These are phyloP conservation scores for Philhelius pedissequus DNA, from an alignment of 2,888 invertebrate species.

Conservation along the genomic window DNA sequence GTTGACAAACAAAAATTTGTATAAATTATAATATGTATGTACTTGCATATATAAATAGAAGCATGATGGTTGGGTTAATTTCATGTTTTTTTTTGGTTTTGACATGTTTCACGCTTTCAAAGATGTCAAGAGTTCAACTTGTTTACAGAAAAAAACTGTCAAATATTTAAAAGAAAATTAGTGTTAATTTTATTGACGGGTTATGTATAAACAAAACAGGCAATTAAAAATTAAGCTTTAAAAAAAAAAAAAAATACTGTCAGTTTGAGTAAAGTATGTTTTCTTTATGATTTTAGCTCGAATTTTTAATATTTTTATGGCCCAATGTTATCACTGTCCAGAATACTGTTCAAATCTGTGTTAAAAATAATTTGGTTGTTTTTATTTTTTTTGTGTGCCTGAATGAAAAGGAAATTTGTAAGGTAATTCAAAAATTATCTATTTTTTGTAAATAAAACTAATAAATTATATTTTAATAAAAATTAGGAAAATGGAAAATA, in stretches of 20 bases:
- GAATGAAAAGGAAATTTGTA: too few species aligned
- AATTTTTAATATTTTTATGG: too few species aligned
- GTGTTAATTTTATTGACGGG: neutral
- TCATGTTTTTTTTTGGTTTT: neutral
- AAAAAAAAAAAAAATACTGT: neutral
- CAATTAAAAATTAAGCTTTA: neutral
- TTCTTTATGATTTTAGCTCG: too few species aligned
- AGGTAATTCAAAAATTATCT: too few species aligned
- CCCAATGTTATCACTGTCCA: too few species aligned
- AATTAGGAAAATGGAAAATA: too few species aligned
- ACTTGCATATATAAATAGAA: neutral
- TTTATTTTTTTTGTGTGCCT: too few species aligned
- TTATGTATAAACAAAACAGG: neutral
- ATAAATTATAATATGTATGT: neutral
- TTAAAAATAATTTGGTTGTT: too few species aligned
- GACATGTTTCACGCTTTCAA: neutral
- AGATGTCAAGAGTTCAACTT: constrained; percentile 11
- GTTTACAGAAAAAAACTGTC: neutral
- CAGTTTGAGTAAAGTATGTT: neutral
- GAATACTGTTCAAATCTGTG: too few species aligned
- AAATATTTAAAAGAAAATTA: neutral
- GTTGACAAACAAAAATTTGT: constrained; percentile 1
- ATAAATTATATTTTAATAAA: too few species aligned
- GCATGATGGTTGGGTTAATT: neutral
- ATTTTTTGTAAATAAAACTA: too few species aligned